These are phyloP conservation scores for Lysiphlebus fabarum DNA, from an alignment of 1,140 invertebrate species.

Conservation along the genomic window DNA sequence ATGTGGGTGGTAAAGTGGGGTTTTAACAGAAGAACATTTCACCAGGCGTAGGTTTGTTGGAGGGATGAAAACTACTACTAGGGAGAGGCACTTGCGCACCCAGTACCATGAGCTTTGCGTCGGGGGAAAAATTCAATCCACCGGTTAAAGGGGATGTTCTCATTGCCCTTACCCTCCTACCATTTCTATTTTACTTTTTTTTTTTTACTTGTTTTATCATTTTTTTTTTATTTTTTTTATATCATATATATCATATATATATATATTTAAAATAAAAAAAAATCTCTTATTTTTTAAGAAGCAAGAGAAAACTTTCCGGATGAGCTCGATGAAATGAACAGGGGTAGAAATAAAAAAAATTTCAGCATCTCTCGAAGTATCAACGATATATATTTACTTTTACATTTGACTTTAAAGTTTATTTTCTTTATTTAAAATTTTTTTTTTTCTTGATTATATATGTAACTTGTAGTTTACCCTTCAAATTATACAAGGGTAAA, in stretches of 20 bases:
- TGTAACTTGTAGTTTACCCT: no score
- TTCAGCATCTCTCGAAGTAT: no score
- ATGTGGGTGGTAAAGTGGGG: slow-evolving; percentile 13
- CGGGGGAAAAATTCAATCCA: slow-evolving; percentile 54
- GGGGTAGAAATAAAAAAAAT: no score
- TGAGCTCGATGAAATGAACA: no score
- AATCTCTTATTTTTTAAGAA: neutral
- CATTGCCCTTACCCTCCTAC: slow-evolving; percentile 21
- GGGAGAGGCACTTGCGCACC: slow-evolving; percentile 5
- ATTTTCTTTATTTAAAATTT: no score
- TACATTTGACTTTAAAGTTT: no score
- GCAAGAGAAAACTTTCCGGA: no score
- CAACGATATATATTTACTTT: no score
- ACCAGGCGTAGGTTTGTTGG: slow-evolving; percentile 21
- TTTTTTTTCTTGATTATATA: no score
- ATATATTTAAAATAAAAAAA: neutral
- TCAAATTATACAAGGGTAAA: no score
- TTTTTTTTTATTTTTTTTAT: slow-evolving; percentile 16
- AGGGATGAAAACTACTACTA: neutral
- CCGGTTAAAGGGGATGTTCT: slow-evolving; percentile 48
- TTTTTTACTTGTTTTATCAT: no score
- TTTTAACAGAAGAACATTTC: slow-evolving; percentile 7
- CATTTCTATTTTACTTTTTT: slow-evolving; percentile 16
- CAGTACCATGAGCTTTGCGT: slow-evolving; percentile 30
- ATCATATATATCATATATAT: no score